These are phyloP conservation scores for Aphis craccivora DNA, from an alignment of 1,140 invertebrate species.

Conservation along the genomic window DNA sequence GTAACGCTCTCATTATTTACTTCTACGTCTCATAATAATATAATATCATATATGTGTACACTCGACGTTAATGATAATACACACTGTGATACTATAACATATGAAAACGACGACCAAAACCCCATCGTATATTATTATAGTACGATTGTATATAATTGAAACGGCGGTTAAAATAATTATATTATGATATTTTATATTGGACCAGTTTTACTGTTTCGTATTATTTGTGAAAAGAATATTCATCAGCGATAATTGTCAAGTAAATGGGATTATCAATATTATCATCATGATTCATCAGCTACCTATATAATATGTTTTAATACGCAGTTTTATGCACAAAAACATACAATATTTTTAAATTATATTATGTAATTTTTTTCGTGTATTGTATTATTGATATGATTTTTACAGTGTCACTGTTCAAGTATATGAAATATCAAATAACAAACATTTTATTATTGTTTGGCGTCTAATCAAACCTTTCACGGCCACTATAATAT, in stretches of 20 bases:
- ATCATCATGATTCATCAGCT: too few relatives aligned
- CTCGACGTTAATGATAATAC: not conserved
- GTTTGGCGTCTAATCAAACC: not conserved
- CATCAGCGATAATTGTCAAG: too few relatives aligned
- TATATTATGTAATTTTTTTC: not conserved
- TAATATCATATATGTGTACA: not conserved
- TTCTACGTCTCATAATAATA: not conserved
- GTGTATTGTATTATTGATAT: not conserved
- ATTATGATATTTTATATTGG: too few relatives aligned
- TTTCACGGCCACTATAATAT: too few relatives aligned
- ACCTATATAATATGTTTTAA: not conserved
- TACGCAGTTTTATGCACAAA: not conserved
- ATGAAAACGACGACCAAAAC: not conserved
- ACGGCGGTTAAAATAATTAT: too few relatives aligned
- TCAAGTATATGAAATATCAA: not conserved
- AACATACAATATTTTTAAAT: not conserved
- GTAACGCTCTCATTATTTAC: not conserved
- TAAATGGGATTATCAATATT: too few relatives aligned
- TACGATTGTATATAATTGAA: not conserved
- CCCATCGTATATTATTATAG: not conserved
- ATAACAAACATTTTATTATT: not conserved
- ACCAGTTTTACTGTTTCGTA: too few relatives aligned
- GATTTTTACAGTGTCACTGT: not conserved
- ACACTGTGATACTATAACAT: not conserved
- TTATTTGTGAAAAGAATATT: too few relatives aligned